Evolutionary conservation across 2,797 vertebrate genomes (phyloP).

Genomic region (Diplodus sargus): DNA sequence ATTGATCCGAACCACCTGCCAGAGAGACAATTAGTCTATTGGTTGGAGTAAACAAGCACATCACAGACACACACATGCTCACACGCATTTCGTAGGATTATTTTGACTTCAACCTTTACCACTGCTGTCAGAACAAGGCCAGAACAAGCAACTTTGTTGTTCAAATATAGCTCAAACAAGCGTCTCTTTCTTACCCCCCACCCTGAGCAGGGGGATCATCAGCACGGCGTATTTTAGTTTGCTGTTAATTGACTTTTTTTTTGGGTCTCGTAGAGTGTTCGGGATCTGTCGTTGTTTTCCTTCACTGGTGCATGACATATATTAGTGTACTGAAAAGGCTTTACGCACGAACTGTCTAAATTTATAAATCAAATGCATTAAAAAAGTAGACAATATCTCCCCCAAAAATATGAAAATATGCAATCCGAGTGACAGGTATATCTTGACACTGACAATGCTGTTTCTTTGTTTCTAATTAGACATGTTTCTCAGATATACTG

Average conservation of each 20-base stretch:
- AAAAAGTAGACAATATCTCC: neutral
- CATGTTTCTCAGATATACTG: neutral
- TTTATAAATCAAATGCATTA: neutral
- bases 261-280: slow-evolving; percentile 7
- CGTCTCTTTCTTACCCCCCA: neutral
- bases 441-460: neutral
- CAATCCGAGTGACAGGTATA: neutral
- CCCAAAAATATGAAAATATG: neutral
- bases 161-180: slow-evolving; percentile 64
- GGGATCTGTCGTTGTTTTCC: slow-evolving; percentile 6
- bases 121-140: slow-evolving; percentile 59
- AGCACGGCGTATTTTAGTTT: slow-evolving; percentile 42
- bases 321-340: neutral
- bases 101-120: slow-evolving; percentile 54
- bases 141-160: slow-evolving; percentile 61
- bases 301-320: neutral
- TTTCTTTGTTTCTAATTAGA: neutral
- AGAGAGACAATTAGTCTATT: slow-evolving; percentile 60
- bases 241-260: slow-evolving; percentile 53
- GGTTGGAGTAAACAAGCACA: slow-evolving; percentile 49
- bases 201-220: slow-evolving; percentile 39
- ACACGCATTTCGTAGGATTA: slow-evolving; percentile 19
- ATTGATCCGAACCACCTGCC: slow-evolving; percentile 60
- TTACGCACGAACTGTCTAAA: neutral
- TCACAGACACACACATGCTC: slow-evolving; percentile 15